Evolutionary conservation across 2,797 vertebrate species (phyloP).

Genomic region (Falco columbarius): DNA sequence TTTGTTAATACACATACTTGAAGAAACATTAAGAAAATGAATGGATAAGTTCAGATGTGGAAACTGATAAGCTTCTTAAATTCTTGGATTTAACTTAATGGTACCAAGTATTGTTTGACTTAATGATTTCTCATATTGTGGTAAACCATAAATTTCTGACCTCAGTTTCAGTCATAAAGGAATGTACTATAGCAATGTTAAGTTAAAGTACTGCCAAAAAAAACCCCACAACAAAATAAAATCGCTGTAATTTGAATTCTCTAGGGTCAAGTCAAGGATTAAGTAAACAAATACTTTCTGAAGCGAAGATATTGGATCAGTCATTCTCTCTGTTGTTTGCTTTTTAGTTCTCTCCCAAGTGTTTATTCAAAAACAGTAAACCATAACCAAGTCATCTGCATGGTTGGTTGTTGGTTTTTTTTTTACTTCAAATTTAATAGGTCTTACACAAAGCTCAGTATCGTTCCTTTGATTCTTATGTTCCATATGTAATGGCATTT

Average conservation of each 20-base stretch:
- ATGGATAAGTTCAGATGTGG: background rate
- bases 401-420: too few species aligned
- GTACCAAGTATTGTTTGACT: background rate
- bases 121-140: background rate
- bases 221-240: accelerated
- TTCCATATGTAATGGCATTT: background rate
- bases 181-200: background rate
- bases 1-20: background rate
- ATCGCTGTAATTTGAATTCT: background rate
- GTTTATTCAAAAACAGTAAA: background rate
- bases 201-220: background rate
- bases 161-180: background rate
- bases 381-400: background rate
- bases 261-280: background rate
- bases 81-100: background rate
- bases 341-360: background rate
- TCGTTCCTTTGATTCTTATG: background rate
- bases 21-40: background rate
- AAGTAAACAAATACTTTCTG: background rate
- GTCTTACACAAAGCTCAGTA: background rate
- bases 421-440: background rate
- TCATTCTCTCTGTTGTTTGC: background rate
- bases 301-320: background rate
- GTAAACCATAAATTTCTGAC: background rate
- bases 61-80: background rate